Evolutionary conservation across 2,113 vertebrate species (phyloP).

Genomic region (Mesitornis unicolor): DNA sequence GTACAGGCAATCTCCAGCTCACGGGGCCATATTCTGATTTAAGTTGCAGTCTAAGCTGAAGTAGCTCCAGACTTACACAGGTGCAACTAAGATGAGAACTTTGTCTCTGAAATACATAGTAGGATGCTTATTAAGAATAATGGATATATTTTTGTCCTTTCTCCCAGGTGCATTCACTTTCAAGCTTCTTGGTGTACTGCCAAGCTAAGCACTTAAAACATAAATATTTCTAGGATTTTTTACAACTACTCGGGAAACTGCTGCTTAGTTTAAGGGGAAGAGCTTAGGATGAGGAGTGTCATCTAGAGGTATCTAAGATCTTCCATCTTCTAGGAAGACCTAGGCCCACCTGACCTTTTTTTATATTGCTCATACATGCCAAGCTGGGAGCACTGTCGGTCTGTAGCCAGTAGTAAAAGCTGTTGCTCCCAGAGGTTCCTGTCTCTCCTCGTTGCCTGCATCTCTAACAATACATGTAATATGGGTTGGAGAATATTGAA

Average conservation of each 20-base stretch:
- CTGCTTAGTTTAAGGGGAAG: not conserved
- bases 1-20: not conserved
- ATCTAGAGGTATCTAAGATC: not conserved
- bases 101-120: not conserved
- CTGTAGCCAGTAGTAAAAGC: not conserved
- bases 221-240: not conserved
- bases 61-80: not conserved
- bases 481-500: not conserved
- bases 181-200: not conserved
- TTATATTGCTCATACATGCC: rapidly evolving
- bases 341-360: not conserved
- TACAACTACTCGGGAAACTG: not conserved
- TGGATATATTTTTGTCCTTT: not conserved
- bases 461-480: not conserved
- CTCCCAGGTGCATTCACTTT: not conserved
- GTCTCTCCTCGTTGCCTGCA: not conserved
- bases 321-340: not conserved
- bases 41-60: not conserved
- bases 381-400: not conserved
- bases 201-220: not conserved
- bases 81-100: not conserved
- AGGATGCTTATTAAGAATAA: not conserved
- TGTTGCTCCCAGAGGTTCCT: not conserved
- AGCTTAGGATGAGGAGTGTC: not conserved
- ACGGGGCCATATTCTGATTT: not conserved